These are phyloP conservation scores for Nineta flava DNA, from an alignment of 2,888 invertebrate genomes.

Conservation along the genomic window DNA sequence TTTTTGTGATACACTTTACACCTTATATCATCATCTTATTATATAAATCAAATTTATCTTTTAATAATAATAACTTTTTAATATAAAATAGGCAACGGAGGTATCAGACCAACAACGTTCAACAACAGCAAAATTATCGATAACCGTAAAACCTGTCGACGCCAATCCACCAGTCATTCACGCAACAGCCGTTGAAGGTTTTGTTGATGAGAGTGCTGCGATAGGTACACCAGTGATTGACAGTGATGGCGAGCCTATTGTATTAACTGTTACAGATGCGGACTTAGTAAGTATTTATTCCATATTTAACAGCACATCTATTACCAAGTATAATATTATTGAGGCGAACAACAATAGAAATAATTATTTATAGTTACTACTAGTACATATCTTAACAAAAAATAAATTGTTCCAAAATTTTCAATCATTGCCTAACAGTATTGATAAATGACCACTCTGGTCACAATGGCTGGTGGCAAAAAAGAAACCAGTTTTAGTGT, in stretches of 20 bases:
- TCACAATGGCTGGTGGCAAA: too few relatives aligned
- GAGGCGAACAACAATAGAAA: too few relatives aligned
- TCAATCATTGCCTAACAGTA: too few relatives aligned
- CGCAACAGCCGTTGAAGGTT: slow-evolving; percentile 55
- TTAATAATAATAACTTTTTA: too few relatives aligned
- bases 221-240: slow-evolving; percentile 69
- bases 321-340: background rate
- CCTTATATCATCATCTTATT: too few relatives aligned
- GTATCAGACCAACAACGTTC: slow-evolving; percentile 60
- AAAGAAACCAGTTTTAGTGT: too few relatives aligned
- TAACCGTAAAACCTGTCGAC: slow-evolving; percentile 74
- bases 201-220: slow-evolving; percentile 72
- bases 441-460: too few relatives aligned
- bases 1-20: too few relatives aligned
- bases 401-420: too few relatives aligned
- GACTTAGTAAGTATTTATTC: slow-evolving; percentile 52
- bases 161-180: slow-evolving; percentile 67
- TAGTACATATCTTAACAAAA: too few relatives aligned
- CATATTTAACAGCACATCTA: background rate
- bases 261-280: slow-evolving; percentile 61
- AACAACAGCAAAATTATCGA: slow-evolving; percentile 65
- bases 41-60: too few relatives aligned
- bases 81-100: slow-evolving; percentile 54
- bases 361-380: too few relatives aligned
- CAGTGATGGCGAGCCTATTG: slow-evolving; percentile 44